Evolutionary conservation across 2,888 invertebrate genomes (phyloP).

Genomic region (Drosophila greeni): DNA sequence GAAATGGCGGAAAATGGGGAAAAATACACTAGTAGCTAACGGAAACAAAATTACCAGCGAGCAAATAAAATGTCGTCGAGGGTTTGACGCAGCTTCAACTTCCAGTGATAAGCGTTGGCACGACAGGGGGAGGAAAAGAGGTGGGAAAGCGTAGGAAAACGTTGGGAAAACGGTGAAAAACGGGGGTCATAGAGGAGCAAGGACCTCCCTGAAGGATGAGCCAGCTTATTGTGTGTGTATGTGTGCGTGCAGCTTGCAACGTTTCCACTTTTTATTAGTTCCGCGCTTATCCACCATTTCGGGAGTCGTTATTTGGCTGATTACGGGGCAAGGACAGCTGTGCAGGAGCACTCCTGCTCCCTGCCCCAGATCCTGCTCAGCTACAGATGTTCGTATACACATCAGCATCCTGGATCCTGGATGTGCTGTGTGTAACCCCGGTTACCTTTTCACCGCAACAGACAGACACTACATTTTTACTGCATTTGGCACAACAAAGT

Average conservation of each 20-base stretch:
- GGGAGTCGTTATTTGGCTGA: conserved; percentile 68
- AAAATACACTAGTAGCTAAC: conserved; percentile 52
- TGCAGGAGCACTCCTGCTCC: background rate
- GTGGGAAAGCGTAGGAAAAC: background rate
- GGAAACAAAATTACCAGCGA: conserved; percentile 68
- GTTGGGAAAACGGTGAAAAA: background rate
- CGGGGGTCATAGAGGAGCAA: conserved; percentile 1
- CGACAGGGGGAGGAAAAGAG: background rate
- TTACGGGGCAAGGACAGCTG: conserved; percentile 64
- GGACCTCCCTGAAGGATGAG: conserved; percentile 31
- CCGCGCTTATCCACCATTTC: conserved; percentile 67
- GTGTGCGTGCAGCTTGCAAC: conserved; percentile 59
- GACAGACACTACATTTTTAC: conserved; percentile 20
- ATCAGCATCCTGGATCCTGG: conserved; percentile 16
- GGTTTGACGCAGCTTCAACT: conserved; percentile 60
- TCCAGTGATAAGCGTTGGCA: conserved; percentile 52
- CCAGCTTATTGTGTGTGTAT: conserved; percentile 40
- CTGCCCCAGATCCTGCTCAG: too few species aligned
- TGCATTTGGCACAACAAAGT: conserved; percentile 29
- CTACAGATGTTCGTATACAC: conserved; percentile 13
- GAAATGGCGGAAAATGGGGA: conserved; percentile 18
- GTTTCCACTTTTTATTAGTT: conserved; percentile 68
- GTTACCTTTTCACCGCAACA: conserved; percentile 2
- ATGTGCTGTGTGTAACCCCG: conserved; percentile 25
- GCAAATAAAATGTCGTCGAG: conserved; percentile 71